Percentiles rank a stretch among this genome's conserved stretches.
Conservation (phyloP, 2,113 vertebrate species). For the Neomonachus schauinslandi region DNA sequence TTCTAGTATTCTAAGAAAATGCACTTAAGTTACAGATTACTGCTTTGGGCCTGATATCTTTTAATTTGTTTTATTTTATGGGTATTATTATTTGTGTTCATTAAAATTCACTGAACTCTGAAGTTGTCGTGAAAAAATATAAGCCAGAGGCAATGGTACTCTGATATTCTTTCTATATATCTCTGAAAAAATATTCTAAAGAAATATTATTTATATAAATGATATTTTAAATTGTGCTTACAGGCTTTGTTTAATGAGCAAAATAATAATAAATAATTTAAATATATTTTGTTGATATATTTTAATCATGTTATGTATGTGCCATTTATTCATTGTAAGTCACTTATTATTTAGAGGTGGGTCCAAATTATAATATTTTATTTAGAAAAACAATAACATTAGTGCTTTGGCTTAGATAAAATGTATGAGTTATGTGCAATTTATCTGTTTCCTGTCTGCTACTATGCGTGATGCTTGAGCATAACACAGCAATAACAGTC, state of each 20-base stretch:
- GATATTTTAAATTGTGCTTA: not conserved
- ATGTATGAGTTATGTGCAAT: not conserved
- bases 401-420: not conserved
- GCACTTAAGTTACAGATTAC: not conserved
- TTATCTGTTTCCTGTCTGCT: not conserved
- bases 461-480: not conserved
- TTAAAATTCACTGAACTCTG: not conserved
- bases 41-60: not conserved
- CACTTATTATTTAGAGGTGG: not conserved
- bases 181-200: not conserved
- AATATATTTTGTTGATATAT: not conserved
- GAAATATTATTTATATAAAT: not conserved
- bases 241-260: not conserved
- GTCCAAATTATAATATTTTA: not conserved
- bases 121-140: slow-evolving; percentile 2
- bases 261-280: not conserved
- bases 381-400: not conserved
- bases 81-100: not conserved
- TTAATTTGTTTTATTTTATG: not conserved
- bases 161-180: not conserved
- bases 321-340: not conserved
- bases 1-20: not conserved
- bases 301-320: not conserved
- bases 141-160: not conserved
- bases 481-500: not conserved